These are phyloP conservation scores for Hiodon tergisus DNA, from an alignment of 2,113 vertebrate species.

Conservation along the genomic window DNA sequence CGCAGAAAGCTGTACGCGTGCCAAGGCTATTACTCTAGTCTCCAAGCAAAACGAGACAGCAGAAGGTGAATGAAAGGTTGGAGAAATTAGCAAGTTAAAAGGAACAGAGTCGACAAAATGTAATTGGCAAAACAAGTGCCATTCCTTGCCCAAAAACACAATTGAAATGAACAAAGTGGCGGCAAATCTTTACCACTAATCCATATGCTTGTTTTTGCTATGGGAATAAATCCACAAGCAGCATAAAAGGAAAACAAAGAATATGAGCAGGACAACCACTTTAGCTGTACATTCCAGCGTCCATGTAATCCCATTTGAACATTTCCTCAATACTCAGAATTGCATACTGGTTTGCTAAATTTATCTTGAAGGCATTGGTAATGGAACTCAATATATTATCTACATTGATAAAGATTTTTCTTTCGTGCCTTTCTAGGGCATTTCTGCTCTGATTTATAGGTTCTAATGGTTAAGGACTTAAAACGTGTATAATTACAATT, in stretches of 20 bases:
- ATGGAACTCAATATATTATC: no score
- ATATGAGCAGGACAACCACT: neutral
- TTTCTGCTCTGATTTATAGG: no score
- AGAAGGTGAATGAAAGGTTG: constrained; percentile 42
- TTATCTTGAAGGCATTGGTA: no score
- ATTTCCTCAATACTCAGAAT: no score
- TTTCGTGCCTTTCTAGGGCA: no score
- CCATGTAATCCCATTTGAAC: no score
- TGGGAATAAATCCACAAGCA: neutral
- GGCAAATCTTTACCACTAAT: constrained; percentile 19
- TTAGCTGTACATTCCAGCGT: no score
- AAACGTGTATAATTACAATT: no score
- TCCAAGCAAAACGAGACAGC: constrained; percentile 28
- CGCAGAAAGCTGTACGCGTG: constrained; percentile 12
- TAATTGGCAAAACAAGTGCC: constrained; percentile 27
- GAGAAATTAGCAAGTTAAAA: constrained; percentile 35
- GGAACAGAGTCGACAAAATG: constrained; percentile 30
- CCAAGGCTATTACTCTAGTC: constrained; percentile 31
- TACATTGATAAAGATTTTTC: no score
- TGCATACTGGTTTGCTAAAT: no score
- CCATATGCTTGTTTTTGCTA: neutral
- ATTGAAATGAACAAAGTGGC: constrained; percentile 27
- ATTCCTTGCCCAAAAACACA: constrained; percentile 26
- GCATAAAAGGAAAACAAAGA: neutral
- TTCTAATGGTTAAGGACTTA: no score